Conservation (phyloP, 1,140 invertebrate genomes). For the Lucilia cuprina region DNA sequence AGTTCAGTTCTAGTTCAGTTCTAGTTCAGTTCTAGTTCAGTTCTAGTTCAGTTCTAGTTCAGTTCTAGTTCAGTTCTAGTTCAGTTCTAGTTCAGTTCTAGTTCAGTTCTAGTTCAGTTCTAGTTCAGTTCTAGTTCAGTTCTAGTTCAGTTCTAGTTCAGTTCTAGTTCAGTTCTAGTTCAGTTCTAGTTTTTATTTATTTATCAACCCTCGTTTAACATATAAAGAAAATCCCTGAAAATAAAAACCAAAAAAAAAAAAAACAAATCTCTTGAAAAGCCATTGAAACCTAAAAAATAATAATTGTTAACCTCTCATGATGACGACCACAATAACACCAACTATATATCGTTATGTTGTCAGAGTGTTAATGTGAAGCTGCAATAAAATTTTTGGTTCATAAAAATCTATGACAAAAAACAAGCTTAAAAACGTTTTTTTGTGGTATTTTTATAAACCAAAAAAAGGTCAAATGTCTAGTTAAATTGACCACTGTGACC, state of each 20-base stretch:
- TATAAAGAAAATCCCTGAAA: neutral
- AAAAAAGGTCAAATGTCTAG: slow-evolving; percentile 53
- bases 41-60: too few species aligned
- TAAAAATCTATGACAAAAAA: slow-evolving; percentile 5
- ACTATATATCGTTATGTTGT: neutral
- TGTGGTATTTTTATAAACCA: neutral
- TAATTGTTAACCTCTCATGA: slow-evolving; percentile 21
- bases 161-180: too few species aligned
- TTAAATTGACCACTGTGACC: slow-evolving; percentile 42
- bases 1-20: too few species aligned
- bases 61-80: too few species aligned
- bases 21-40: too few species aligned
- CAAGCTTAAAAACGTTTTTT: neutral
- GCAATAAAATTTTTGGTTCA: neutral
- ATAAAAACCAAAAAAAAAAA: neutral
- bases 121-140: too few species aligned
- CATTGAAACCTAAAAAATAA: slow-evolving; percentile 9
- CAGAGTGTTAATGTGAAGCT: slow-evolving; percentile 6
- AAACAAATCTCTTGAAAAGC: too few species aligned
- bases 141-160: too few species aligned
- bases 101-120: too few species aligned
- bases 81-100: too few species aligned
- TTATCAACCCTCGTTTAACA: neutral
- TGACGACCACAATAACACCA: neutral
- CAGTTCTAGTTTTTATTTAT: too few species aligned